These are phyloP conservation scores for Neogale vison DNA, from an alignment of 2,113 vertebrate species.

Conservation along the genomic window DNA sequence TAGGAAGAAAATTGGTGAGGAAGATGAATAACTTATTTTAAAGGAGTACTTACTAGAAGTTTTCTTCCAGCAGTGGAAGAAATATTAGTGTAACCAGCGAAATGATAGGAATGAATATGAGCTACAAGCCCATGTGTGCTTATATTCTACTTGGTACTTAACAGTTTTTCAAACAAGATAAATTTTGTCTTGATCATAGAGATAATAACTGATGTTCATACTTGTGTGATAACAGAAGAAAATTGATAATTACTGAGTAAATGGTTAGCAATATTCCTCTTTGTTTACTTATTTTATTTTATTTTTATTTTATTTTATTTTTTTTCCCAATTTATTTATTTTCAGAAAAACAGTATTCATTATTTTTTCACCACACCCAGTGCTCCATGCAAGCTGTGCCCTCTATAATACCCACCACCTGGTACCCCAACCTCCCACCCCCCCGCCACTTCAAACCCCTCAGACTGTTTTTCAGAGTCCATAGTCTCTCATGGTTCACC, in stretches of 20 bases:
- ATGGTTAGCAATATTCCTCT: not conserved
- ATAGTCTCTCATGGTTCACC: too few relatives aligned
- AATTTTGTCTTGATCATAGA: not conserved
- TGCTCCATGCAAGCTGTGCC: too few relatives aligned
- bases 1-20: not conserved
- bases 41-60: not conserved
- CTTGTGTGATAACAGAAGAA: not conserved
- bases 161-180: not conserved
- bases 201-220: not conserved
- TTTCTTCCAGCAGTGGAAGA: not conserved
- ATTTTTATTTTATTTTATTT: too few relatives aligned
- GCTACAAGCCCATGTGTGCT: not conserved
- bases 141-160: not conserved
- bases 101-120: conserved; percentile 15
- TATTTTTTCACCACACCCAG: too few relatives aligned
- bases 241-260: not conserved
- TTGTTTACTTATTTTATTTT: not conserved
- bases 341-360: too few relatives aligned
- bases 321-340: too few relatives aligned
- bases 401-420: too few relatives aligned
- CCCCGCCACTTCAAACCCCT: too few relatives aligned
- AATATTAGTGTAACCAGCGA: not conserved
- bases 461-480: too few relatives aligned
- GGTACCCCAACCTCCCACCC: too few relatives aligned
- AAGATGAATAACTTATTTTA: not conserved